These are phyloP conservation scores for Epirrhoe alternata DNA, from an alignment of 2,888 invertebrate species.

Conservation along the genomic window DNA sequence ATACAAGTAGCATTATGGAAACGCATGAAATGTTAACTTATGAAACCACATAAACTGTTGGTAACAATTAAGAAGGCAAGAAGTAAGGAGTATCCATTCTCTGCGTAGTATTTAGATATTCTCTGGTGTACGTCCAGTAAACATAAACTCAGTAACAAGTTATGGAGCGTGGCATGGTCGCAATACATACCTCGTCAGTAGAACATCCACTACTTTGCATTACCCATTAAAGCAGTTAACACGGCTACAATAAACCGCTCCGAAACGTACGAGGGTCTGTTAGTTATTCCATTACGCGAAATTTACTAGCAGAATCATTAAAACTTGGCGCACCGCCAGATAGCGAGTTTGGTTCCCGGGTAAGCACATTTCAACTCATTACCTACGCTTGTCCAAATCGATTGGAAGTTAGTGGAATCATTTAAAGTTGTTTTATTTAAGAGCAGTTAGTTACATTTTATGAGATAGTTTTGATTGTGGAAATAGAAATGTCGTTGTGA, in stretches of 20 bases:
- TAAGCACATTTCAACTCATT: slow-evolving; percentile 61
- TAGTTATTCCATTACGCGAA: slow-evolving; percentile 71
- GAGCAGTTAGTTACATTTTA: slow-evolving; percentile 16
- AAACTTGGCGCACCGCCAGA: slow-evolving; percentile 66
- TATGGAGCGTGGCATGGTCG: not conserved
- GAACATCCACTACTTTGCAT: slow-evolving; percentile 16
- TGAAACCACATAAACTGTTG: too few species aligned
- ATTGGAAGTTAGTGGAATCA: slow-evolving; percentile 55
- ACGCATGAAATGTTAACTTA: too few species aligned
- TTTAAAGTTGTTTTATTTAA: slow-evolving; percentile 49
- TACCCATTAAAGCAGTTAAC: slow-evolving; percentile 28
- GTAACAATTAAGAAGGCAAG: too few species aligned
- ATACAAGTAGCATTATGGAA: too few species aligned
- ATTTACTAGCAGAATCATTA: slow-evolving; percentile 70
- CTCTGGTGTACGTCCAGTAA: not conserved
- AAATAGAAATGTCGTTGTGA: not conserved
- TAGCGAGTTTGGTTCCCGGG: slow-evolving; percentile 49
- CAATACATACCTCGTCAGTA: slow-evolving; percentile 1
- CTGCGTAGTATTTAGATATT: too few species aligned
- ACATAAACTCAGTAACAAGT: not conserved
- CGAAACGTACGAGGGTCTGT: slow-evolving; percentile 51
- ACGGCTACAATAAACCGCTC: slow-evolving; percentile 32
- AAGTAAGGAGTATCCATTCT: too few species aligned
- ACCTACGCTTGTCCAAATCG: slow-evolving; percentile 55
- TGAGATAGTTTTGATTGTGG: slow-evolving; percentile 19